Conservation (phyloP, 2,113 vertebrate genomes). For the Phoenicopterus ruber region DNA sequence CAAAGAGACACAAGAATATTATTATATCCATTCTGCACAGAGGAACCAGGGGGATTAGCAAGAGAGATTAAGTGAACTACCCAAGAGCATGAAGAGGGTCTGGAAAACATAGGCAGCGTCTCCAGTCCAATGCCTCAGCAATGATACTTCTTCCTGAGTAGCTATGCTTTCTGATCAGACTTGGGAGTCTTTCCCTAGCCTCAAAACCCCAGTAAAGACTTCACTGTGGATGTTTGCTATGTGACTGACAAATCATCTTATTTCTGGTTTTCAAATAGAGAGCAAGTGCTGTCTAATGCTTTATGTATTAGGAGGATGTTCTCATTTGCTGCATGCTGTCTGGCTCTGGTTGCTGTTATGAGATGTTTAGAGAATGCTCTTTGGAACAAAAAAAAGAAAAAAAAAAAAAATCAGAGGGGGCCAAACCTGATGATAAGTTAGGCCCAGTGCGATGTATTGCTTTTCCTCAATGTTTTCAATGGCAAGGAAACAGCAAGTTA, state of each 20-base stretch:
- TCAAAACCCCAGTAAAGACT: not conserved
- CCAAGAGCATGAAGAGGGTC: not conserved
- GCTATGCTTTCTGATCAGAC: not conserved
- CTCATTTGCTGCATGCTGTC: not conserved
- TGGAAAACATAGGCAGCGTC: not conserved
- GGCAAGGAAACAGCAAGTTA: not conserved
- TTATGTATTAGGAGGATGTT: conserved; percentile 17
- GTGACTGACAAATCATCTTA: not conserved
- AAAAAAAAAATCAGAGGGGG: not conserved
- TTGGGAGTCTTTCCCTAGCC: not conserved
- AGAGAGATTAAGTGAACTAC: not conserved
- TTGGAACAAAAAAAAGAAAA: not conserved
- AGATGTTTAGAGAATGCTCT: not conserved
- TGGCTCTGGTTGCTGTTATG: not conserved
- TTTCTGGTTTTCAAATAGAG: conserved; percentile 15
- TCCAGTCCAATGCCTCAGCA: not conserved
- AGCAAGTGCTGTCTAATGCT: not conserved
- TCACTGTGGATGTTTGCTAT: not conserved
- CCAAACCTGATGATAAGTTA: not conserved
- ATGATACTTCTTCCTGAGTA: not conserved
- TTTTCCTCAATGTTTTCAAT: not conserved
- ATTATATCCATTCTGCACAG: not conserved
- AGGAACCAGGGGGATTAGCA: not conserved
- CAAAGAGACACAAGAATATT: not conserved
- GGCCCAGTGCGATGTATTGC: not conserved